Evolutionary conservation across 2,888 invertebrate genomes (phyloP), one percentile per base, ranked within the genome.

Genomic region (Caradrina clavipalpis): DNA sequence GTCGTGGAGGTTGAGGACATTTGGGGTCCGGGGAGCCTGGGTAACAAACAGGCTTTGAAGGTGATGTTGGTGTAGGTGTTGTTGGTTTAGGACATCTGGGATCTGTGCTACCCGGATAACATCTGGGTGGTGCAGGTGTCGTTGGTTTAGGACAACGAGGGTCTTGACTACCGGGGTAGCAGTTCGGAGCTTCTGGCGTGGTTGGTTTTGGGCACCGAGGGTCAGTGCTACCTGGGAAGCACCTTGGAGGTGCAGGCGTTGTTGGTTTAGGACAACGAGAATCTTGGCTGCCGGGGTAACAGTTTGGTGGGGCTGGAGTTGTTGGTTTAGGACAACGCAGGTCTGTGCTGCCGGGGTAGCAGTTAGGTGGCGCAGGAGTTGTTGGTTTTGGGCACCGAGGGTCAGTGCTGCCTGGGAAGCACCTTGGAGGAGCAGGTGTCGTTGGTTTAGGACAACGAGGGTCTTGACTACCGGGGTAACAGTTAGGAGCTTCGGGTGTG

Each of bases 371-470:
- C 11, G 49, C 47, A 11, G 71, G 66, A 49, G 71, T 86, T 0
- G 86, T 89, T 1, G 90, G 86, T 60, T 77, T 69, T 6, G 85
- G 89, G n/a, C 88, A 92, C 6, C 87, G 69, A 0, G 89, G 86
- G 26, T 92, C 91, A 0, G 71, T 69, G 8, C 81, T 82, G 0
- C 90, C 88, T 0, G 85, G 88, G 60, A 64, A 88, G 53, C 87
- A 88, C 0, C 57, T 56, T 15, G 88, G 88, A 21, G 86, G 76
- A 1, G 68, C 83, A 87, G 88, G 83, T 54, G 65, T 83, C 60
- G 56, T 86, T 64, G 73, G 86, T 42, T 78, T 82, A 1, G 88
- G 89, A 49, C 89, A 89, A 0, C 80, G 26, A 0, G 82, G 78
- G 22, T 87, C 85, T 1, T 56, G 69, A 15, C 68, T 76, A 0